Conservation (phyloP, 1,140 invertebrate species). For the Drosophila burlai region DNA sequence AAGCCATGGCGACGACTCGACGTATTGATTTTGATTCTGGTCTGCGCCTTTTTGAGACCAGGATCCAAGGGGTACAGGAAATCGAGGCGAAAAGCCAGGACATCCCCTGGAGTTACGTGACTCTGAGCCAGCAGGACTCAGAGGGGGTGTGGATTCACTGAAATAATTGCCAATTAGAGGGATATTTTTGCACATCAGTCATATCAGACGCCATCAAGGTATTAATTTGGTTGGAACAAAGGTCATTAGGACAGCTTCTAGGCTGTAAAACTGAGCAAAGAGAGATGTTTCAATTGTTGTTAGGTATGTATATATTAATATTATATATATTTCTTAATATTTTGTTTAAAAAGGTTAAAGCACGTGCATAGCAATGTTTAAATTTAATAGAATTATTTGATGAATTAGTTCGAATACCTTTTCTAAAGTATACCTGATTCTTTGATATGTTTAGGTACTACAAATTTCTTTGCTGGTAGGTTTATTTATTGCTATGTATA, state of each 20-base stretch:
- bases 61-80: neutral
- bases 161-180: slow-evolving; percentile 44
- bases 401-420: no score
- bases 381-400: no score
- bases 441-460: no score
- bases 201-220: slow-evolving; percentile 1
- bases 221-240: neutral
- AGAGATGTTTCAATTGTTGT: neutral
- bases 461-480: no score
- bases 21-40: slow-evolving; percentile 71
- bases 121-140: neutral
- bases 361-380: no score
- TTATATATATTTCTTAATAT: neutral
- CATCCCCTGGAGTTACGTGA: slow-evolving; percentile 8
- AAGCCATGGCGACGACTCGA: slow-evolving; percentile 64
- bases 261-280: neutral
- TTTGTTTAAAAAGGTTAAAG: no score
- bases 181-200: slow-evolving; percentile 10
- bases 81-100: slow-evolving; percentile 9
- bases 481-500: no score
- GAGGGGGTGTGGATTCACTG: neutral
- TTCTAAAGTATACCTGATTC: no score
- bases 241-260: neutral
- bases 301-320: no score
- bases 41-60: slow-evolving; percentile 37